Conservation (phyloP, 2,797 vertebrate genomes). For the Scolopax bukidnonensis region DNA sequence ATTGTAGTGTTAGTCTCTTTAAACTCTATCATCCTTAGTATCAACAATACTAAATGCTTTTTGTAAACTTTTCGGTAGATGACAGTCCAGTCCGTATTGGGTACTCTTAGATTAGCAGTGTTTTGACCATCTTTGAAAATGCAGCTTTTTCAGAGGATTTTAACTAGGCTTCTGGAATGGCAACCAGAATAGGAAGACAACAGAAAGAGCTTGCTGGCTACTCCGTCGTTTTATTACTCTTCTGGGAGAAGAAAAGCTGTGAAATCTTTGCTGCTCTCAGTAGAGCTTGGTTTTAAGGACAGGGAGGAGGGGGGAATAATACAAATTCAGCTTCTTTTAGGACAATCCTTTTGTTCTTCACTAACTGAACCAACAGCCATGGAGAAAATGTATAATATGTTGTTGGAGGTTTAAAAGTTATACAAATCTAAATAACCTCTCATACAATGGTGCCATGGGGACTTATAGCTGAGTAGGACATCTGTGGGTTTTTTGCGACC, state of each 20-base stretch:
- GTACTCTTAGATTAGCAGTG: background rate
- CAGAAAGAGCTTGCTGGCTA: background rate
- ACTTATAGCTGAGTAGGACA: background rate
- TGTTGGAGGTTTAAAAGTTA: background rate
- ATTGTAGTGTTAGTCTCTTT: background rate
- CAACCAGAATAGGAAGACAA: background rate
- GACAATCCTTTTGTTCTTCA: background rate
- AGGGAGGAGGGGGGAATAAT: accelerated
- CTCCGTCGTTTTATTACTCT: background rate
- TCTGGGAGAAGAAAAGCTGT: background rate
- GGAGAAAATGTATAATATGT: background rate
- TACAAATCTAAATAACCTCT: background rate
- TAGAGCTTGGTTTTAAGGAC: background rate
- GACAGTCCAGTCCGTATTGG: background rate
- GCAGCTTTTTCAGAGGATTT: background rate
- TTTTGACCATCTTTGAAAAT: background rate
- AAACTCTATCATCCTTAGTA: background rate
- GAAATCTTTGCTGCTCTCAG: background rate
- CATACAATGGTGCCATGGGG: background rate
- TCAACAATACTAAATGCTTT: background rate
- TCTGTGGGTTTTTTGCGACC: background rate
- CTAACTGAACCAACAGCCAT: background rate
- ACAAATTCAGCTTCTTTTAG: background rate
- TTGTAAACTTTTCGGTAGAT: background rate
- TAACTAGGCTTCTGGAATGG: background rate